Base-by-base conservation (phyloP, 2,888 invertebrate species). In the Sclerodermus sp. region DNA sequence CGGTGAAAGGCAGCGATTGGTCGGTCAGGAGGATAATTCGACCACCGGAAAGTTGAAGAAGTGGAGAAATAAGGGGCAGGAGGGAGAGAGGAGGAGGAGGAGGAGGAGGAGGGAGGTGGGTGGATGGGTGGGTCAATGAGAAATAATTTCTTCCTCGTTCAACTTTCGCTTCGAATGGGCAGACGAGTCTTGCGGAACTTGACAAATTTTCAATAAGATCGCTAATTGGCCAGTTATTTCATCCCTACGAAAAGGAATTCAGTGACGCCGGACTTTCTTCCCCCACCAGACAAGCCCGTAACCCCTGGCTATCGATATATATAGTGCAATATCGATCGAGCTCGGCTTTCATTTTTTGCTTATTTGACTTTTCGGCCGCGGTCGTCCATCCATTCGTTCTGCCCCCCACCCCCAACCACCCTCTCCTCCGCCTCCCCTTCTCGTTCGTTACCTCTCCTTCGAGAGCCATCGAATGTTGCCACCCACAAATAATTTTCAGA, bases 321-420 rank as follows among this genome's bases (percentile, higher is more conserved):
- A 64, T 53, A 48, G 42, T 53, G 51, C 50, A 51, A 52, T 69
- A 68, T 68, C 68, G 67, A 68, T 68, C 66, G 65, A 54, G 58
- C 58, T 56, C 60, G 64, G 64, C 68, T 67, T 68, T 68, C 69
- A 67, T 66, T 67, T 70, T 62, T 67, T 68, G 67, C 71, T 69
- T 68, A 66, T 69, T 67, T 68, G 64, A 69, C 67, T 66, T 65
- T 66, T 67, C 69, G 65, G 62, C 64, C 65, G 64, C 53, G 58
- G 49, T 55, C 60, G 55, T 43, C 38, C 38, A 38, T 37, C 17
- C 46, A 43, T 36, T 40, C 42, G 39, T 23, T 23, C 23, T 39
- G 29, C 44, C 34, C 39, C 29, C 44, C 49, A 32, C 14, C 36
- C 3, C 23, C 8, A 3, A 23, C 23, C 23, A 3, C 23, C 23